Evolutionary conservation across 2,888 invertebrate genomes (phyloP).

Genomic region (Phengaris arion): DNA sequence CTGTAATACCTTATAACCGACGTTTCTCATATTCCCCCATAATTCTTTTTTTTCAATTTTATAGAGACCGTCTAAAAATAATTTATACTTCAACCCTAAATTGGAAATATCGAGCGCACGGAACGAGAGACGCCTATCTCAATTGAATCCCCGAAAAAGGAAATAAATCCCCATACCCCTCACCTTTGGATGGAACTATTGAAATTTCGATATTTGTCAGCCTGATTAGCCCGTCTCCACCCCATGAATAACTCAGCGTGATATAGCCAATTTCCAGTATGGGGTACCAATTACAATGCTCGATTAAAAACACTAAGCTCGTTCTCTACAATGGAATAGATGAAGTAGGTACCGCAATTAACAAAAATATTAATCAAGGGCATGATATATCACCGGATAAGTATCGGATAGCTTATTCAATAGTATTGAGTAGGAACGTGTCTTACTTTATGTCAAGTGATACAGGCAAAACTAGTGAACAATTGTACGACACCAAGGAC

Average conservation of each 20-base stretch:
- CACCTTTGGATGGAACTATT: constrained; percentile 65
- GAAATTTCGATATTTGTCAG: constrained; percentile 74
- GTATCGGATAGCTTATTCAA: too few species aligned
- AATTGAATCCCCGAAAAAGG: constrained; percentile 77
- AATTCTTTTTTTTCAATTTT: not conserved
- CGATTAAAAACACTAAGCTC: not conserved
- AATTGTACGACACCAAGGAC: too few species aligned
- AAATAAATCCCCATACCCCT: constrained; percentile 60
- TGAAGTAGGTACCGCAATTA: not conserved
- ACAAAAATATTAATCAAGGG: not conserved
- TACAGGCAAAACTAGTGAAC: too few species aligned
- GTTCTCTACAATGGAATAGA: not conserved
- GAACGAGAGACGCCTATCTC: constrained; percentile 72
- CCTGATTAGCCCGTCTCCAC: constrained; percentile 70
- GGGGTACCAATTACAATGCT: constrained; percentile 25
- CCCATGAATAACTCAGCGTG: constrained; percentile 69
- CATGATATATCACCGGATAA: not conserved
- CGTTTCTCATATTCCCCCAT: not conserved
- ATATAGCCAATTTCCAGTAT: constrained; percentile 51
- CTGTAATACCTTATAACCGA: not conserved
- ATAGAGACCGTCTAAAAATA: constrained; percentile 26
- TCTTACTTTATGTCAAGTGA: too few species aligned
- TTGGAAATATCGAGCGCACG: constrained; percentile 67
- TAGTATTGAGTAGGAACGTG: too few species aligned
- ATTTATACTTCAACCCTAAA: constrained; percentile 55